Conservation (phyloP, 2,113 vertebrate genomes). For the Okapia johnstoni region DNA sequence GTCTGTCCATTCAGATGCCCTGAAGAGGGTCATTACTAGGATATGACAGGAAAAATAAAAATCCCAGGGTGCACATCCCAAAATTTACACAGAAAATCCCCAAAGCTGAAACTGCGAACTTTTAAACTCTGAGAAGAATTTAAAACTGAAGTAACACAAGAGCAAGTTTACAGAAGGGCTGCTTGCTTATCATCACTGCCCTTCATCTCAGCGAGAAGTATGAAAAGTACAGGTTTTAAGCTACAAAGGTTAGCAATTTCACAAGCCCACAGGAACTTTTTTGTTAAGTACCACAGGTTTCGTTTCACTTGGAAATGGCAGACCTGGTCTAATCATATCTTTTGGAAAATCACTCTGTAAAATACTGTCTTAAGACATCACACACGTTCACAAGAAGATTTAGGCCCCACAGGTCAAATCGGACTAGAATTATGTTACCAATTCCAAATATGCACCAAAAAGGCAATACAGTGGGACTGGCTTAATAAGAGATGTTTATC, state of each 20-base stretch:
- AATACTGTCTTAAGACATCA: background rate
- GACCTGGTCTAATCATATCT: background rate
- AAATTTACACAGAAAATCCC: background rate
- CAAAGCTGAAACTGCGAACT: background rate
- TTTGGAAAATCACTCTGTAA: background rate
- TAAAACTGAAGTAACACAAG: background rate
- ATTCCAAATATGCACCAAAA: background rate
- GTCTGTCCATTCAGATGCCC: background rate
- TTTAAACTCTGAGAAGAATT: background rate
- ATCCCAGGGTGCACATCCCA: background rate
- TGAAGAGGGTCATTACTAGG: background rate
- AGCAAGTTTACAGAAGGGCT: background rate
- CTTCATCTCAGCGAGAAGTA: background rate
- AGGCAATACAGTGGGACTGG: background rate
- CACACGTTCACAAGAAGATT: background rate
- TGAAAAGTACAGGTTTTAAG: background rate
- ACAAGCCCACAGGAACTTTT: background rate
- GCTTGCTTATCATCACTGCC: background rate
- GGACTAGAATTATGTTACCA: background rate
- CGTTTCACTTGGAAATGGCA: background rate
- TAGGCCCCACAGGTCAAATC: background rate
- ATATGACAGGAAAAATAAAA: background rate
- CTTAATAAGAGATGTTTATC: background rate
- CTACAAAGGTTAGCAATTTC: background rate
- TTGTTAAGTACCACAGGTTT: background rate